phyloP scores from a whole-genome alignment of 2,888 invertebrate genomes.

The Rhagophthalmus giganteus region DNA sequence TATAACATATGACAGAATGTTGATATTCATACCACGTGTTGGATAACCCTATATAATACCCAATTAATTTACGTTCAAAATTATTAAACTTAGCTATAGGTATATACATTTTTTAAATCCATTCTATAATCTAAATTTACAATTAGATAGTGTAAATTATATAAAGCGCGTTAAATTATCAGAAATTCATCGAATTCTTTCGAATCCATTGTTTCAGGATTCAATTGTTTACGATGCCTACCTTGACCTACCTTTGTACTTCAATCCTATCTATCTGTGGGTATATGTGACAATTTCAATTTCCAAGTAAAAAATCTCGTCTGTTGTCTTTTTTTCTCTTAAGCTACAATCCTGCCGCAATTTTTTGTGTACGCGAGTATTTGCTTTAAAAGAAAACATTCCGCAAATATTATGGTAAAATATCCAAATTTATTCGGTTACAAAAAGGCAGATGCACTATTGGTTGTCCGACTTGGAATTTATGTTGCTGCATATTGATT shows the following conservation, averaged over 20 bases:
- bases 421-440: slow-evolving; percentile 41
- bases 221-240: slow-evolving; percentile 42
- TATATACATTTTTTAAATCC: no score
- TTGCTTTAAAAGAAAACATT: slow-evolving; percentile 22
- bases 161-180: slow-evolving; percentile 18
- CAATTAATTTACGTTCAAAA: no score
- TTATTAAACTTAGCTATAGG: no score
- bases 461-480: slow-evolving; percentile 25
- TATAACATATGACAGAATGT: no score
- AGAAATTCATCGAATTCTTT: slow-evolving; percentile 36
- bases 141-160: no score
- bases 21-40: no score
- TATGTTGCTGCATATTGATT: slow-evolving; percentile 28
- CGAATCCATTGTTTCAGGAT: slow-evolving; percentile 42
- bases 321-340: no score
- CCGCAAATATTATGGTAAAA: slow-evolving; percentile 42
- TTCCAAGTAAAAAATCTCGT: no score
- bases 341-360: no score
- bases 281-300: slow-evolving; percentile 11
- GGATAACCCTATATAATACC: no score
- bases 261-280: neutral
- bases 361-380: neutral
- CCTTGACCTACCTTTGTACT: slow-evolving; percentile 48
- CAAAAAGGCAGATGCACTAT: slow-evolving; percentile 32
- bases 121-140: no score